phyloP scores from a whole-genome alignment of 2,797 vertebrate species.

The Lepus oiostolus region DNA sequence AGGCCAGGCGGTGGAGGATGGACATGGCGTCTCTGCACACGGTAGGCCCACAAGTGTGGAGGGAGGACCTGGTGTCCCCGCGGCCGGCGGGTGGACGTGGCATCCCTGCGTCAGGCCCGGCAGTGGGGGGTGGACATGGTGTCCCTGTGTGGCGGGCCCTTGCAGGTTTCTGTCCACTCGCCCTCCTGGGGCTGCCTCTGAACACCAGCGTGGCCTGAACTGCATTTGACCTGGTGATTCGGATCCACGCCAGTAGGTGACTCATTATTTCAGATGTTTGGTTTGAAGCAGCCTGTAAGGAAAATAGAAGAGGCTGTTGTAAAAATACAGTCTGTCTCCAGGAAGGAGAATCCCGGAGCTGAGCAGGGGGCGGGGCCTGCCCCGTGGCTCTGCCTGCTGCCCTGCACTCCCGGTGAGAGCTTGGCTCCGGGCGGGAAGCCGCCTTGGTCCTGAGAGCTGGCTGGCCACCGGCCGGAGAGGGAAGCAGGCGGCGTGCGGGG shows the following conservation, averaged over 20 bases:
- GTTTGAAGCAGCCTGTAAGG: conserved; percentile 73
- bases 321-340: conserved; percentile 68
- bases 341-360: conserved; percentile 71
- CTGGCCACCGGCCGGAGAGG: too few relatives aligned
- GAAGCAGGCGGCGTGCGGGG: too few relatives aligned
- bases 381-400: too few relatives aligned
- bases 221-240: conserved; percentile 75
- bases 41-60: too few relatives aligned
- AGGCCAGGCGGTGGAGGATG: too few relatives aligned
- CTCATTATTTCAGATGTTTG: conserved; percentile 79
- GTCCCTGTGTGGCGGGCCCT: too few relatives aligned
- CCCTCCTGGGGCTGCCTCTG: not conserved
- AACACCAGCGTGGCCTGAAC: conserved; percentile 69
- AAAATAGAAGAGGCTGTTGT: conserved; percentile 76
- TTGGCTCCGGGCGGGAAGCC: conserved; percentile 36
- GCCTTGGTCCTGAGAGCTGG: not conserved
- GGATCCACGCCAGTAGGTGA: conserved; percentile 71
- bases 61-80: too few relatives aligned
- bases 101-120: too few relatives aligned
- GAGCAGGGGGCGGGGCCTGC: not conserved
- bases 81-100: too few relatives aligned
- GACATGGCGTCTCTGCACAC: too few relatives aligned
- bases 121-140: too few relatives aligned
- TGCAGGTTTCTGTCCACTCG: not conserved
- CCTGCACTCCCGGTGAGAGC: not conserved